phyloP scores from a whole-genome alignment of 2,113 vertebrate species.

The Cyrtonyx montezumae region DNA sequence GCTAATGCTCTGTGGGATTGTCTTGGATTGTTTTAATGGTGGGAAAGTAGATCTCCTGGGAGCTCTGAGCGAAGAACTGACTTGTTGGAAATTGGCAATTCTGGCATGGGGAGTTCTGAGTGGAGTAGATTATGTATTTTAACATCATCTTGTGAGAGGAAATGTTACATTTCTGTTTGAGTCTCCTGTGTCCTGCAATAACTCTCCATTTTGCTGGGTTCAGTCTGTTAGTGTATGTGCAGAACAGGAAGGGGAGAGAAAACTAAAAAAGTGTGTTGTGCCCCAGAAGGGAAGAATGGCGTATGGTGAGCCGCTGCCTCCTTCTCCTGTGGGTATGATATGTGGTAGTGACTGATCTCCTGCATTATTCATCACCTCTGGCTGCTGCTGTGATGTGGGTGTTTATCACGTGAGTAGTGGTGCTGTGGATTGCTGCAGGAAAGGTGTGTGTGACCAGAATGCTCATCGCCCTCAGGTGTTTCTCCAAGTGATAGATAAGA shows the following conservation, averaged over 20 bases:
- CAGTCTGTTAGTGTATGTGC: background rate
- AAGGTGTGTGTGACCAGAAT: conserved; percentile 58
- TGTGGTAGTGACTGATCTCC: conserved; percentile 25
- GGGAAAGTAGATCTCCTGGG: background rate
- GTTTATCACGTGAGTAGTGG: conserved; percentile 51
- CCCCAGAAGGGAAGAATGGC: conserved; percentile 18
- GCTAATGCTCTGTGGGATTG: background rate
- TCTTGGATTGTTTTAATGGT: background rate
- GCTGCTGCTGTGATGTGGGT: conserved; percentile 20
- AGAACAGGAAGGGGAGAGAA: background rate
- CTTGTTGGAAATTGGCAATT: background rate
- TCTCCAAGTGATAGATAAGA: conserved; percentile 21
- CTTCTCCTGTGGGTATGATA: conserved; percentile 2
- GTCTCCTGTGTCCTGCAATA: background rate
- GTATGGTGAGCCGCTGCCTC: conserved; percentile 12
- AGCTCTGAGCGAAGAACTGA: background rate
- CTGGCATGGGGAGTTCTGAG: background rate
- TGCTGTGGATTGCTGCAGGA: conserved; percentile 42
- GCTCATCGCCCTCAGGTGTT: conserved; percentile 9
- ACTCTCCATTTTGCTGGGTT: background rate
- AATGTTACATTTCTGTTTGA: background rate
- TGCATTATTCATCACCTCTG: conserved; percentile 62
- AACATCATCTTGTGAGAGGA: background rate
- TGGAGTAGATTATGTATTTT: background rate
- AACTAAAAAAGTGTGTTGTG: background rate